Evolutionary conservation across 2,888 invertebrate species (phyloP), one percentile per base, ranked within the genome.

Genomic region (Charanyca ferruginea): DNA sequence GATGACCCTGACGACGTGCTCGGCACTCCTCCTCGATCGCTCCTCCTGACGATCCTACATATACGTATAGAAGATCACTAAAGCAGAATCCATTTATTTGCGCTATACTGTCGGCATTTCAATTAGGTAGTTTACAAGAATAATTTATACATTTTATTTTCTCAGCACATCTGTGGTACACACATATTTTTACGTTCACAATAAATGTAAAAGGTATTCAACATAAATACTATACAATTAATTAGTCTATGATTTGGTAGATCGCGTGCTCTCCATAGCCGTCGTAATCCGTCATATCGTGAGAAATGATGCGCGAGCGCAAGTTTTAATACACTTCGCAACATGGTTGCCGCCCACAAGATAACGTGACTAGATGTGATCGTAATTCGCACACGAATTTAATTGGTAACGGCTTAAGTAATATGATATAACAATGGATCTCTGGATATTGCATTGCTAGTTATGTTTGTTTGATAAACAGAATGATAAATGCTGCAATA

Each of bases 371-470:
- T 61, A 80, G 80, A 80, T 77, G 64, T 51, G 62, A 67, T 70
- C 58, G 57, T 60, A 51, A 72, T 74, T 83, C 69, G 65, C 83
- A 65, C 67, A 80, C 67, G 45, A 74, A 80, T 72, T 77, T 71
- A 80, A 83, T 80, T 70, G 70, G 66, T 83, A 82, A 83, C 62
- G 49, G 53, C 73, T 80, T 78, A 73, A 75, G 79, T 83, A 75
- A 75, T 73, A 66, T 78, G 71, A 83, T 71, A 75, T 80, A 81
- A 81, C 83, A 83, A 83, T 80, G 63, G 80, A 61, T 66, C 62
- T 61, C 49, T 52, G 49, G 65, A 73, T 64, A 41, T 79, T 74
- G 58, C 76, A 62, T 65, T 63, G 55, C 66, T 48, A 64, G 44
- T 66, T 51, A 58, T 75, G 47, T 72, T 69, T 64, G 65, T 67